Conservation (phyloP, 2,888 invertebrate species). For the Heteropelma amictum region DNA sequence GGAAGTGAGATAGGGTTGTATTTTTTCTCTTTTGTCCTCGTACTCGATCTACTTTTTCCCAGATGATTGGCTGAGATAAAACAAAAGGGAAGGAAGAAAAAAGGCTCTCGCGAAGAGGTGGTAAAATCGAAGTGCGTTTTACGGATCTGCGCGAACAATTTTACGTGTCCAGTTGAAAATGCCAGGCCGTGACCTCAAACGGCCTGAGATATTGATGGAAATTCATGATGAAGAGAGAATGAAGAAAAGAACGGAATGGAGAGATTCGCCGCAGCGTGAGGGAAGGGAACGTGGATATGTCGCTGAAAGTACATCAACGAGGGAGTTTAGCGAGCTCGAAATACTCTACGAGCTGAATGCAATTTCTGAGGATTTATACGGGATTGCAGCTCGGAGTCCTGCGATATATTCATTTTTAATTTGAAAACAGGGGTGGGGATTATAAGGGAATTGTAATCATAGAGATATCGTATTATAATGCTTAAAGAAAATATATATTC, state of each 20-base stretch:
- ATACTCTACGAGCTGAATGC: not conserved
- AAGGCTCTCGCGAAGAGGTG: not conserved
- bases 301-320: no score
- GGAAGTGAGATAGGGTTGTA: not conserved
- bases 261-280: not conserved
- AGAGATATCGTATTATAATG: no score
- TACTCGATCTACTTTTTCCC: not conserved
- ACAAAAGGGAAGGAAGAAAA: not conserved
- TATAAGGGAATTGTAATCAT: no score
- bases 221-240: constrained; percentile 11
- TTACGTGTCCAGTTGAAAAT: constrained; percentile 10
- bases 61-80: not conserved
- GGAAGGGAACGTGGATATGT: no score
- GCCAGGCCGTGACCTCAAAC: constrained; percentile 39
- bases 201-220: constrained; percentile 27
- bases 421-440: no score
- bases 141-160: constrained; percentile 4
- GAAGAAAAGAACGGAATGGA: not conserved
- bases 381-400: not conserved
- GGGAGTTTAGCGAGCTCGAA: not conserved
- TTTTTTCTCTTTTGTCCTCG: no score
- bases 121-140: constrained; percentile 9
- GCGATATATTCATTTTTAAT: not conserved
- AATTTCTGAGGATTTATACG: not conserved
- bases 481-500: no score